A percentile compares a stretch with the other conserved stretches of the same genome.
phyloP scores from a whole-genome alignment of 1,140 invertebrate genomes.

The Macrosteles quadrilineatus region DNA sequence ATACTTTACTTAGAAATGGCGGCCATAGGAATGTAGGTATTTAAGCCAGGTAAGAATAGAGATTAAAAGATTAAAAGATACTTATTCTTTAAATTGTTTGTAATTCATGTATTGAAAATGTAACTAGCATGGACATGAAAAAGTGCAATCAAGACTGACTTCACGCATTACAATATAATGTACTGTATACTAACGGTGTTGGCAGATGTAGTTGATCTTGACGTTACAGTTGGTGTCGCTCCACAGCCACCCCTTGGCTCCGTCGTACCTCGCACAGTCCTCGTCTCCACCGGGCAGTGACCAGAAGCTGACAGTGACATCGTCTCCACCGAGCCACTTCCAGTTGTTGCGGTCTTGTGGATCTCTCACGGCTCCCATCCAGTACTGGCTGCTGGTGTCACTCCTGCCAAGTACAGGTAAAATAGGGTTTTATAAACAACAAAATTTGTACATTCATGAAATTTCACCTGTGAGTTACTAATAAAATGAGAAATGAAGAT shows the following conservation, averaged over 20 bases:
- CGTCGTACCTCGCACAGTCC: conserved; percentile 88
- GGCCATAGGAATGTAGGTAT: no score
- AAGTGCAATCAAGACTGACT: no score
- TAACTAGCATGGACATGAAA: no score
- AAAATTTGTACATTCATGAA: no score
- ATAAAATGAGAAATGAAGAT: no score
- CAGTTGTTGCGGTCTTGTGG: conserved; percentile 76
- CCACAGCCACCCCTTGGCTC: conserved; percentile 93
- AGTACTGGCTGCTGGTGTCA: conserved; percentile 90
- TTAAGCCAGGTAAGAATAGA: no score
- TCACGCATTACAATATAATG: no score
- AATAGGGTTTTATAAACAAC: conserved; percentile 32
- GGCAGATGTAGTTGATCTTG: conserved; percentile 88
- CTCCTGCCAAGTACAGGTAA: conserved; percentile 56
- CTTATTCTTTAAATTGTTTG: no score
- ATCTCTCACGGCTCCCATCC: conserved; percentile 90
- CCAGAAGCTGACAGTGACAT: conserved; percentile 91
- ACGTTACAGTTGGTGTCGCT: conserved; percentile 88
- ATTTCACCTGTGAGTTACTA: no score
- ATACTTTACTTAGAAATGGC: no score
- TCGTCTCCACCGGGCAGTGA: conserved; percentile 80
- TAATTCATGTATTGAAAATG: no score
- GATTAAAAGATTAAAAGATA: no score
- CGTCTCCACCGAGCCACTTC: conserved; percentile 88
- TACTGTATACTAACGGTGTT: conserved; percentile 93